A percentile compares a stretch with the other conserved stretches of the same genome.
These are phyloP conservation scores for Enteromius anoplus DNA, from an alignment of 2,797 vertebrate genomes.

Conservation along the genomic window DNA sequence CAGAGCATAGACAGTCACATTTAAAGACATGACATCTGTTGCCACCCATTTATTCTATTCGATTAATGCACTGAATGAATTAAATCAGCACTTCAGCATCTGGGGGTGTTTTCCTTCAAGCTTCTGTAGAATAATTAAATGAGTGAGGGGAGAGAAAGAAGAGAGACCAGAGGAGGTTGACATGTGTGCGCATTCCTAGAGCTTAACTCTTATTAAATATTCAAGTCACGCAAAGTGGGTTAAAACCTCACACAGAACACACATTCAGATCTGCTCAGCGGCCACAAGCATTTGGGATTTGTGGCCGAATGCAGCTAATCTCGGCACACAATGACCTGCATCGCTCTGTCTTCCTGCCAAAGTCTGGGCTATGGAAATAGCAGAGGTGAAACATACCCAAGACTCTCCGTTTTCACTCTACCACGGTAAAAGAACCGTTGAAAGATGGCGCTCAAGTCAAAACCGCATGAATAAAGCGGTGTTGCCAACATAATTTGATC, in stretches of 20 bases:
- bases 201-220: conserved; percentile 69
- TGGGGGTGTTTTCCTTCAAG: conserved; percentile 46
- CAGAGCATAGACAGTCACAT: background rate
- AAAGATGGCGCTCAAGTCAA: conserved; percentile 18
- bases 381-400: conserved; percentile 48
- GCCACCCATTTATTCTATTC: conserved; percentile 39
- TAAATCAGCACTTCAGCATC: conserved; percentile 54
- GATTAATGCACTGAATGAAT: conserved; percentile 52
- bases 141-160: conserved; percentile 39
- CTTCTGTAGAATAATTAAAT: conserved; percentile 63
- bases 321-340: conserved; percentile 61
- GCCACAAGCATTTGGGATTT: conserved; percentile 55
- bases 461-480: conserved; percentile 20
- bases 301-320: conserved; percentile 58
- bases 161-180: conserved; percentile 21
- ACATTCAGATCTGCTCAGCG: conserved; percentile 65
- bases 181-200: conserved; percentile 60
- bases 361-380: conserved; percentile 44
- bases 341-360: conserved; percentile 55
- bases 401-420: conserved; percentile 23
- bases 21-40: conserved; percentile 33
- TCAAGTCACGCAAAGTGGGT: conserved; percentile 73
- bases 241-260: conserved; percentile 66
- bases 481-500: background rate
- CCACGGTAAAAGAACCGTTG: background rate